Percentiles rank a stretch among this genome's conserved stretches.
These are phyloP conservation scores for Sinonovacula constricta DNA, from an alignment of 1,140 invertebrate species.

Conservation along the genomic window DNA sequence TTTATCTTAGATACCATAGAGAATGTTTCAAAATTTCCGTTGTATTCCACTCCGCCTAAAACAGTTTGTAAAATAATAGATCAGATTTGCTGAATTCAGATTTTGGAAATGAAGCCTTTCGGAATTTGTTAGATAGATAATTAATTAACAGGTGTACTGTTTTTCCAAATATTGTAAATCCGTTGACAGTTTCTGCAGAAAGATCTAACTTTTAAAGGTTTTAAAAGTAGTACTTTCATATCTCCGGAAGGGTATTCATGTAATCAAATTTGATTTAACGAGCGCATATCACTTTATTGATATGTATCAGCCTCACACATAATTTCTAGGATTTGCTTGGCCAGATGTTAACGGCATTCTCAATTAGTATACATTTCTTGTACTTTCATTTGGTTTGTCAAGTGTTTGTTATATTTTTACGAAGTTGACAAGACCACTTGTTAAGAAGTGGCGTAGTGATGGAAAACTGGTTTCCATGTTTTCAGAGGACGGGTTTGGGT, in stretches of 20 bases:
- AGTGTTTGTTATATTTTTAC: slow-evolving; percentile 24
- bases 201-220: slow-evolving; percentile 2
- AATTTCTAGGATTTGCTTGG: slow-evolving; percentile 25
- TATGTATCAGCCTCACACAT: slow-evolving; percentile 21
- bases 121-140: slow-evolving; percentile 25
- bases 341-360: not conserved
- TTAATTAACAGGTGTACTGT: slow-evolving; percentile 18
- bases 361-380: slow-evolving; percentile 22
- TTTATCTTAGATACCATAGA: slow-evolving; percentile 38
- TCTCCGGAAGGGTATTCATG: slow-evolving; percentile 12
- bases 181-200: slow-evolving; percentile 27
- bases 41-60: slow-evolving; percentile 6
- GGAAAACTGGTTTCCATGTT: slow-evolving; percentile 22
- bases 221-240: slow-evolving; percentile 5
- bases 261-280: slow-evolving; percentile 33
- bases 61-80: slow-evolving; percentile 18
- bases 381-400: slow-evolving; percentile 18
- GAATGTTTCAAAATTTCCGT: slow-evolving; percentile 41
- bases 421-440: slow-evolving; percentile 16
- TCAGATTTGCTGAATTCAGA: slow-evolving; percentile 17
- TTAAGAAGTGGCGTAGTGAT: slow-evolving; percentile 21
- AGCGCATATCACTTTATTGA: slow-evolving; percentile 35
- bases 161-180: slow-evolving; percentile 29
- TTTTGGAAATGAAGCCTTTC: slow-evolving; percentile 25
- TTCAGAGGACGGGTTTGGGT: slow-evolving; percentile 22